A percentile compares a stretch with the other conserved stretches of the same genome.
phyloP scores from a whole-genome alignment of 2,888 invertebrate species.

The Adelphocoris suturalis region DNA sequence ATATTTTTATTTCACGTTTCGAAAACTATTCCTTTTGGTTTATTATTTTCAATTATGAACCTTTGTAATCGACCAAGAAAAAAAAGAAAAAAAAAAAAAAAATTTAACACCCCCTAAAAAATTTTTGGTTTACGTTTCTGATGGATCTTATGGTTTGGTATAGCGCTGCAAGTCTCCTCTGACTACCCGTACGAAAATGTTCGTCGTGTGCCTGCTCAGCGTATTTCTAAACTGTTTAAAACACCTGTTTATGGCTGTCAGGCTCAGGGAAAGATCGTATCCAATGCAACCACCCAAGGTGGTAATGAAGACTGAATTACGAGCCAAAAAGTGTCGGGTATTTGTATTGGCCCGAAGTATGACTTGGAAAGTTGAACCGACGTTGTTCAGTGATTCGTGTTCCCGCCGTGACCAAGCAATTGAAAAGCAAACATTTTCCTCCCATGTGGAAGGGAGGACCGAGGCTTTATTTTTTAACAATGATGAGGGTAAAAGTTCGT shows the following conservation, averaged over 20 bases:
- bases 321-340: background rate
- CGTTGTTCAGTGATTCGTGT: constrained; percentile 18
- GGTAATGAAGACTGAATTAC: constrained; percentile 4
- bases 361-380: constrained; percentile 24
- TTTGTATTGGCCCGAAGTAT: constrained; percentile 20
- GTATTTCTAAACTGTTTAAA: too few relatives aligned
- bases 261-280: background rate
- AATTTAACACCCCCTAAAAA: too few relatives aligned
- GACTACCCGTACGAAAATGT: too few relatives aligned
- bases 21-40: too few relatives aligned
- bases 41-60: too few relatives aligned
- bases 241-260: background rate
- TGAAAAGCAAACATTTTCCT: constrained; percentile 54
- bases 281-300: background rate
- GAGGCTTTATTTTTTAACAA: constrained; percentile 61
- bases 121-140: too few relatives aligned
- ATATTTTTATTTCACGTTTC: too few relatives aligned
- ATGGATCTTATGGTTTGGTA: too few relatives aligned
- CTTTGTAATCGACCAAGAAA: too few relatives aligned
- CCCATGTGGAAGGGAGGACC: background rate
- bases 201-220: background rate
- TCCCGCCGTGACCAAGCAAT: constrained; percentile 56
- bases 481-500: constrained; percentile 64
- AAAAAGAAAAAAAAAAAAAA: too few relatives aligned
- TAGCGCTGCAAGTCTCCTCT: too few relatives aligned